Conservation (phyloP, 2,888 invertebrate species). For the Bhutanitis thaidina region DNA sequence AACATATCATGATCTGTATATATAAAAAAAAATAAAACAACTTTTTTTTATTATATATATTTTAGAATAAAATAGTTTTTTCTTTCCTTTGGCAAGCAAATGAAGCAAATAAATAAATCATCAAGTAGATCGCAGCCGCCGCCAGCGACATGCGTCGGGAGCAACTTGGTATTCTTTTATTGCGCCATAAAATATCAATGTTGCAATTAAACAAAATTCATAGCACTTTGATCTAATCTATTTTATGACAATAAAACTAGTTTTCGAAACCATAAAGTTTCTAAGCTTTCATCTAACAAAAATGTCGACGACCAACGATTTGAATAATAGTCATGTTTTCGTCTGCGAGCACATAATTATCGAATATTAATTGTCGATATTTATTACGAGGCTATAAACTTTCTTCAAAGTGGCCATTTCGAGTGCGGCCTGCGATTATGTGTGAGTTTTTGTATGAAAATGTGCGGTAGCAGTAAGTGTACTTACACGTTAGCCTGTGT, state of each 20-base stretch:
- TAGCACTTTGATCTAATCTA: not conserved
- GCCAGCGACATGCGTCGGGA: slow-evolving; percentile 12
- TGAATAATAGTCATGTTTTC: slow-evolving; percentile 38
- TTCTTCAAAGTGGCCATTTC: slow-evolving; percentile 29
- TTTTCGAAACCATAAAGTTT: slow-evolving; percentile 1
- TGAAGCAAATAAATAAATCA: not conserved
- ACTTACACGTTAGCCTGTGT: not conserved
- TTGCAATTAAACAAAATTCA: slow-evolving; percentile 4
- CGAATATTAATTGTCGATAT: slow-evolving; percentile 49
- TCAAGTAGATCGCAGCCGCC: not conserved
- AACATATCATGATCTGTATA: too few relatives aligned
- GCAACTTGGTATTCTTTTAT: slow-evolving; percentile 10
- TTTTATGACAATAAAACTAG: not conserved
- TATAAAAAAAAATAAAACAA: too few relatives aligned
- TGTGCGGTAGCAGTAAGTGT: not conserved
- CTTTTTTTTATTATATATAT: too few relatives aligned
- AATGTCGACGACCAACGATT: slow-evolving; percentile 37
- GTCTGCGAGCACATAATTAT: slow-evolving; percentile 39
- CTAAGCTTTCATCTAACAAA: slow-evolving; percentile 27
- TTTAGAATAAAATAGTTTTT: too few relatives aligned
- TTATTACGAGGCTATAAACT: slow-evolving; percentile 43
- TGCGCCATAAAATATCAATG: slow-evolving; percentile 7
- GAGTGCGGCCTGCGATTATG: slow-evolving; percentile 15
- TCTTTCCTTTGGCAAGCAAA: not conserved
- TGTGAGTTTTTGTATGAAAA: not conserved